Conservation (phyloP, 2,797 vertebrate genomes). For the Salmo trutta region DNA sequence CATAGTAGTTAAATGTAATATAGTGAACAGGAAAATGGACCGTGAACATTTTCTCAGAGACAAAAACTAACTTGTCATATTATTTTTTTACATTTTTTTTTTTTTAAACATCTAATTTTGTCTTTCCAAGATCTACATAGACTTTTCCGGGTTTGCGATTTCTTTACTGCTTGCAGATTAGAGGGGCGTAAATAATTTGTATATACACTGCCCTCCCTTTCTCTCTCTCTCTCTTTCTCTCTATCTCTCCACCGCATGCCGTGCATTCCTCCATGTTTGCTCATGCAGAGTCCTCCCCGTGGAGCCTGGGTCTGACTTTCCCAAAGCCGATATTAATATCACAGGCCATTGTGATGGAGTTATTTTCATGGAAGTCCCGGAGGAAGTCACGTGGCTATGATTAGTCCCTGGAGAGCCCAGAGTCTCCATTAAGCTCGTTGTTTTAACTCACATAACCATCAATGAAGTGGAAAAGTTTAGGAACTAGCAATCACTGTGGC, state of each 20-base stretch:
- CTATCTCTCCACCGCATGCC: slow-evolving; percentile 75
- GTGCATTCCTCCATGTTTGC: slow-evolving; percentile 88
- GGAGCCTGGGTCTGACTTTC: slow-evolving; percentile 87
- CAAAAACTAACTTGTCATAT: not conserved
- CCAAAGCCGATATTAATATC: slow-evolving; percentile 99
- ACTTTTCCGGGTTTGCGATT: slow-evolving; percentile 17
- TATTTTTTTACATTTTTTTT: too few species aligned
- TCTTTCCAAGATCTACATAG: not conserved
- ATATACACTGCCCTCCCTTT: slow-evolving; percentile 39
- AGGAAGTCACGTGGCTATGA: slow-evolving; percentile 99
- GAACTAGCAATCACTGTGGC: slow-evolving; percentile 87
- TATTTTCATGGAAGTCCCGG: slow-evolving; percentile 96
- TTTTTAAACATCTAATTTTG: not conserved
- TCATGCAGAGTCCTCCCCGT: slow-evolving; percentile 85
- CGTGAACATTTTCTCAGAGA: not conserved
- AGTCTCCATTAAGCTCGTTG: slow-evolving; percentile 93
- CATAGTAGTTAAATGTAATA: not conserved
- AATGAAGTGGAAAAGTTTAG: slow-evolving; percentile 94
- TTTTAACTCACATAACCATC: slow-evolving; percentile 92
- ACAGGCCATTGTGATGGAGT: slow-evolving; percentile 97
- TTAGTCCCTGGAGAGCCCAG: slow-evolving; percentile 85
- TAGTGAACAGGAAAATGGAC: not conserved
- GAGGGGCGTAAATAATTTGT: not conserved
- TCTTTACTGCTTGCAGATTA: slow-evolving; percentile 20
- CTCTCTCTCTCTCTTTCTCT: slow-evolving; percentile 50